Base-by-base conservation (phyloP, 1,140 invertebrate species). In the Formica exsecta region DNA sequence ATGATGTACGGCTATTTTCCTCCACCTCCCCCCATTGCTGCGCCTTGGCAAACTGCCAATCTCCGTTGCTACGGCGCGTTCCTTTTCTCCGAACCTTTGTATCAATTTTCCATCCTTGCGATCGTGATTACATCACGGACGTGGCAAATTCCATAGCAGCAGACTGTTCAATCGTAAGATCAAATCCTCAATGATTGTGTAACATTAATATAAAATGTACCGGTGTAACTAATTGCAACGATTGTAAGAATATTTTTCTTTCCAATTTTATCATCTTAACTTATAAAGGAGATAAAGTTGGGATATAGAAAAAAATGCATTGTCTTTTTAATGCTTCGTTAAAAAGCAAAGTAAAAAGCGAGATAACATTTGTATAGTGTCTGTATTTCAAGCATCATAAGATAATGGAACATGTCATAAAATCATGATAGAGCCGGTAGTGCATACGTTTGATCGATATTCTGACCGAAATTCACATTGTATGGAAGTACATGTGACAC, bases 1-100 rank as follows among this genome's bases (percentile, higher is more conserved):
- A 89, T 92, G 87, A 91, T 92, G 85, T 61, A 92, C 66, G 64
- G 61, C 48, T 77, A 85, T 86, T 81, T 85, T 86, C 83, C 73
- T 64, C 57, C 51, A 66, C 65, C 84, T 85, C 77, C 68, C 68
- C 51, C 71, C 74, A 80, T 86, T 75, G 86, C 79, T 68, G 59
- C 83, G 71, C 59, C 81, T 85, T 92, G 91, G 91, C 91, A 70
- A 22, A 44, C 54, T 88, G 89, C 91, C 91, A 91, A 86, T 90
- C 89, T 87, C 62, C 61, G 3, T 51, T 76, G 54, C 87, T 86
- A 44, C 65, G 25, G 22, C 25, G 25, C 13, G 32, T 29, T 59
- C n/a, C 74, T 62, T 77, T 65, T 38, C 44, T 38, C 13, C 44
- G 73, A 71, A 38, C 32, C 9, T 29, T 57, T 9, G 16, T 25